Conservation (phyloP, 2,797 vertebrate species). For the Clarias laeviceps region DNA sequence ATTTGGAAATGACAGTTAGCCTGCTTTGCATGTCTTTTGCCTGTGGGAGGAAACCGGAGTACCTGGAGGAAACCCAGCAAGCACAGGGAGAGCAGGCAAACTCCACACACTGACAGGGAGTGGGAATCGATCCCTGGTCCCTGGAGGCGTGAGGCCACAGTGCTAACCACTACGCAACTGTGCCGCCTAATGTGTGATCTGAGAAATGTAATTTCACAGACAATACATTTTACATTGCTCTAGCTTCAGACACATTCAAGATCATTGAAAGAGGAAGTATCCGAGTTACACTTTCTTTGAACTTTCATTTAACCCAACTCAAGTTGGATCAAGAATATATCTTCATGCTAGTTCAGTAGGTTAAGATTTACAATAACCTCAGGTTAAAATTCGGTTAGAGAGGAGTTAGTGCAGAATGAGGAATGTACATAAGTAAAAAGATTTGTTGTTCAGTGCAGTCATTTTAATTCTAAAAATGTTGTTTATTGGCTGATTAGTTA, state of each 20-base stretch:
- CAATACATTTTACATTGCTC: neutral
- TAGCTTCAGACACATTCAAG: neutral
- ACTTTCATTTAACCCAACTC: neutral
- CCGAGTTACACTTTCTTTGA: neutral
- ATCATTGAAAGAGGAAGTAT: neutral
- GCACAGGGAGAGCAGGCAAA: too few relatives aligned
- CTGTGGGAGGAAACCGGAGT: too few relatives aligned
- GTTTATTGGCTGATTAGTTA: too few relatives aligned
- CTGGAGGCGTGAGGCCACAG: too few relatives aligned
- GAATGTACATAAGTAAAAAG: neutral
- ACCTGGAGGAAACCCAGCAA: too few relatives aligned
- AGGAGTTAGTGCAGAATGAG: neutral
- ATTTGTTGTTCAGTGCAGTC: neutral
- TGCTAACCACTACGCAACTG: too few relatives aligned
- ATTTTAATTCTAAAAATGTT: too few relatives aligned
- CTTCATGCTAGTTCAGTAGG: neutral
- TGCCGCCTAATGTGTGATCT: neutral
- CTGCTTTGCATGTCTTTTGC: too few relatives aligned
- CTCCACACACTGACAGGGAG: too few relatives aligned
- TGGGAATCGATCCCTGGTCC: too few relatives aligned
- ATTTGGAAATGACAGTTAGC: too few relatives aligned
- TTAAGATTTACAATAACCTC: neutral
- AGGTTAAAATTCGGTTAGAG: neutral
- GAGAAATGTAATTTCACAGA: neutral
- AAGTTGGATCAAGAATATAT: neutral